phyloP scores from a whole-genome alignment of 2,888 invertebrate genomes.

The Malthinus seriepunctatus region DNA sequence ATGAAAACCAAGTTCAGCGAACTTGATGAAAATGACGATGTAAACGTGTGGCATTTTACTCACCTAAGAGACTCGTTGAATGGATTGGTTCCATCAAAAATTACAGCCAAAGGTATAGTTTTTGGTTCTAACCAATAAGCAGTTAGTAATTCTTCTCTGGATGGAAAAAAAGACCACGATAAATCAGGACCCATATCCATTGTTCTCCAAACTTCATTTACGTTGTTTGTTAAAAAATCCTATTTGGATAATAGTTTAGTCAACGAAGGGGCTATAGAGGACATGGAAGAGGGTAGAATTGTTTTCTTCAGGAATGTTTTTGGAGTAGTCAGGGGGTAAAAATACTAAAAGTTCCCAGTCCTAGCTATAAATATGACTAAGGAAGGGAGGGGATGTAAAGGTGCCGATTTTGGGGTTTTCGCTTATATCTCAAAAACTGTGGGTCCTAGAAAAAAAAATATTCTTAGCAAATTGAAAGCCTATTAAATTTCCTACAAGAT shows the following conservation, averaged over 20 bases:
- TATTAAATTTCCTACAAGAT: too few relatives aligned
- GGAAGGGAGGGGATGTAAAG: background rate
- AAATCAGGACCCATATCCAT: conserved; percentile 56
- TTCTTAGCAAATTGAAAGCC: too few relatives aligned
- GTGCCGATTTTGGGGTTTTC: background rate
- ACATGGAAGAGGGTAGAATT: too few relatives aligned
- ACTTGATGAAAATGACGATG: too few relatives aligned
- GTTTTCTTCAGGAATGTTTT: too few relatives aligned
- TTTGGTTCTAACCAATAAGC: conserved; percentile 69
- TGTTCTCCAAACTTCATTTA: conserved; percentile 64
- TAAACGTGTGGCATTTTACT: conserved; percentile 33
- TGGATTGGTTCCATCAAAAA: conserved; percentile 63
- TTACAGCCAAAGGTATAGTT: conserved; percentile 71
- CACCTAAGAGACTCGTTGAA: conserved; percentile 59
- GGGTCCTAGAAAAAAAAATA: too few relatives aligned
- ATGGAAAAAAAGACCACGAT: conserved; percentile 66
- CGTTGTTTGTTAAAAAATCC: conserved; percentile 66
- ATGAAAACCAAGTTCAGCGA: too few relatives aligned
- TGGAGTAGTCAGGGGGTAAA: too few relatives aligned
- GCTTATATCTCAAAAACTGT: too few relatives aligned
- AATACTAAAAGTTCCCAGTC: too few relatives aligned
- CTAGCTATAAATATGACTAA: too few relatives aligned
- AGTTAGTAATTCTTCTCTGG: conserved; percentile 68
- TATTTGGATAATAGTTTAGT: conserved; percentile 39
- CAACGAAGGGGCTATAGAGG: too few relatives aligned